Percentiles rank a stretch among this genome's conserved stretches.
phyloP scores from a whole-genome alignment of 2,888 invertebrate genomes.

The Ferrisia virgata region DNA sequence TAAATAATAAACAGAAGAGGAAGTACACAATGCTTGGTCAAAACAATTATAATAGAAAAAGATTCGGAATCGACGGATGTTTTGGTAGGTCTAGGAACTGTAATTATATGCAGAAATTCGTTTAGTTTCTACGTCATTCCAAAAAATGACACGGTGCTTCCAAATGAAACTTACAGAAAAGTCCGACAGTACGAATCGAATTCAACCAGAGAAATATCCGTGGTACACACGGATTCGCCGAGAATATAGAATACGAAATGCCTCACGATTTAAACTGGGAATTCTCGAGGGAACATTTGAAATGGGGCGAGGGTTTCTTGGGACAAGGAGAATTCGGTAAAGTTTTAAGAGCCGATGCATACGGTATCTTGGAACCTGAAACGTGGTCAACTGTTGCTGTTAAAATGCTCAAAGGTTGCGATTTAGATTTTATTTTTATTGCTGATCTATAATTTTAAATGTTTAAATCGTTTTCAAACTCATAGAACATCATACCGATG shows the following conservation, averaged over 20 bases:
- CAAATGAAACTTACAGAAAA: constrained; percentile 59
- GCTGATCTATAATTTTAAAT: constrained; percentile 41
- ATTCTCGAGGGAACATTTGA: constrained; percentile 73
- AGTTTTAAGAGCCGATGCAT: constrained; percentile 85
- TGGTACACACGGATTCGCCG: constrained; percentile 60
- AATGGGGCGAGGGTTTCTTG: constrained; percentile 78
- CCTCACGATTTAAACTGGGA: constrained; percentile 96
- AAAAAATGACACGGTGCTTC: too few relatives aligned
- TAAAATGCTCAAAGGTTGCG: constrained; percentile 91
- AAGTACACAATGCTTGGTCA: constrained; percentile 71
- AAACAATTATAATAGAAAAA: constrained; percentile 84
- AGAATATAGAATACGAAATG: constrained; percentile 89
- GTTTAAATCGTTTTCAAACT: background rate
- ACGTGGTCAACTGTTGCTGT: constrained; percentile 83
- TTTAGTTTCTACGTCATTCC: background rate
- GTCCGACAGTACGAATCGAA: constrained; percentile 89
- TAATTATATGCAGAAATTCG: constrained; percentile 53
- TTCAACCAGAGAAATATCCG: constrained; percentile 79
- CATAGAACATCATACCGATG: constrained; percentile 89
- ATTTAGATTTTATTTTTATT: constrained; percentile 14
- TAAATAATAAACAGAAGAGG: too few relatives aligned
- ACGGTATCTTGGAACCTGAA: constrained; percentile 67
- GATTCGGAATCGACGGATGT: constrained; percentile 61
- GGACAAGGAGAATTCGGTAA: constrained; percentile 98
- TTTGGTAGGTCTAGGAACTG: constrained; percentile 59